Conservation (phyloP, 2,113 vertebrate genomes). For the Python bivittatus region DNA sequence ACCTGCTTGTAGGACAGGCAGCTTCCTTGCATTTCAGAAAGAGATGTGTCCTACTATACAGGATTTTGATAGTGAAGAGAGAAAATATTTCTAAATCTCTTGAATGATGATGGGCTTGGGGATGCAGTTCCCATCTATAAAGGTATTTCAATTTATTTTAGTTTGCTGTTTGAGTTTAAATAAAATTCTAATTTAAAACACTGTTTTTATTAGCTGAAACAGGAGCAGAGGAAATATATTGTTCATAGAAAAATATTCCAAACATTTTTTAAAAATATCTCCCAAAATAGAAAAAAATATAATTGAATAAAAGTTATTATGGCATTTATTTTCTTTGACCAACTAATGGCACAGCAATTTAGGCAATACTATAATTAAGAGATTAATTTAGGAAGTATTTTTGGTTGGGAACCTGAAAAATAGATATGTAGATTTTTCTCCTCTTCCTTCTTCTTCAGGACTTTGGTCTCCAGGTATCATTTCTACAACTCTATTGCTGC, state of each 20-base stretch:
- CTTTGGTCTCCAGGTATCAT: too few species aligned
- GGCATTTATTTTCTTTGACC: not conserved
- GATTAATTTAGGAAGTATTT: not conserved
- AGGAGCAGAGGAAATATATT: not conserved
- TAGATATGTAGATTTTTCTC: too few species aligned
- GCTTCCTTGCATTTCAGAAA: not conserved
- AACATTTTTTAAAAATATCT: not conserved
- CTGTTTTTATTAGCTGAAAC: not conserved
- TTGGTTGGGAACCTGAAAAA: not conserved
- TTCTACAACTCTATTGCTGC: not conserved
- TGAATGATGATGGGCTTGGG: too few species aligned
- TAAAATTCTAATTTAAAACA: not conserved
- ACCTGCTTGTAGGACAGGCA: not conserved
- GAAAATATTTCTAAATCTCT: not conserved
- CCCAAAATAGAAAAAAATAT: not conserved
- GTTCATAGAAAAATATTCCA: not conserved
- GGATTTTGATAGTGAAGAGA: not conserved
- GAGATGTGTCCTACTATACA: not conserved
- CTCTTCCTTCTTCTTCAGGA: too few species aligned
- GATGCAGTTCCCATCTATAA: not conserved
- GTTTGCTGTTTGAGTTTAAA: not conserved
- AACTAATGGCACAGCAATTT: not conserved
- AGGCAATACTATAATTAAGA: not conserved
- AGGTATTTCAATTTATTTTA: not conserved
- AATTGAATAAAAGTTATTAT: not conserved